phyloP scores from a whole-genome alignment of 2,888 invertebrate species.

The Agonopterix alstromeriana region DNA sequence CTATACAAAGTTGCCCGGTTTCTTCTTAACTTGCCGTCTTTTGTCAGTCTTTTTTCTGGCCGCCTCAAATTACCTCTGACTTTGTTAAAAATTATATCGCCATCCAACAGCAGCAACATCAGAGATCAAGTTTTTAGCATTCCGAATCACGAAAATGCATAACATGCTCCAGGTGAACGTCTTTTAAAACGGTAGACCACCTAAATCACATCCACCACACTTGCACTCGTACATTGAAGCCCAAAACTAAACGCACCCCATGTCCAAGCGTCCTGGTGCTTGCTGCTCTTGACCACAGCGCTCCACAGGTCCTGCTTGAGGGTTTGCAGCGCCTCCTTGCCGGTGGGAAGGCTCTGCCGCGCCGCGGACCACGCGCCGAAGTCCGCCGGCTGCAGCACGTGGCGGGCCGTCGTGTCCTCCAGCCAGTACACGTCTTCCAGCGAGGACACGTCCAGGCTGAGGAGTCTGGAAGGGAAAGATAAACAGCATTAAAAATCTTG shows the following conservation, averaged over 20 bases:
- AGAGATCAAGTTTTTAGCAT: too few species aligned
- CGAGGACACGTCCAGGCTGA: constrained; percentile 89
- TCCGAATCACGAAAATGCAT: too few species aligned
- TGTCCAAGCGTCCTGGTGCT: constrained; percentile 93
- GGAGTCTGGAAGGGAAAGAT: constrained; percentile 68
- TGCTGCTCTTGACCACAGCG: constrained; percentile 89
- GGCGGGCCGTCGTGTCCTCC: constrained; percentile 87
- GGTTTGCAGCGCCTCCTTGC: constrained; percentile 85
- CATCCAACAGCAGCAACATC: too few species aligned
- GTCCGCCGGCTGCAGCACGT: constrained; percentile 85
- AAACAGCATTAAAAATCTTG: not conserved
- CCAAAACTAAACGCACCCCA: constrained; percentile 78
- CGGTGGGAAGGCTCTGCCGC: constrained; percentile 87
- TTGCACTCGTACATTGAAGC: too few species aligned
- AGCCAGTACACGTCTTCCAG: constrained; percentile 94
- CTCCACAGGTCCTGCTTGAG: constrained; percentile 91
- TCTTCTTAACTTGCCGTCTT: too few species aligned
- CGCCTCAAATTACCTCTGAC: too few species aligned
- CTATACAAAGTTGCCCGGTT: too few species aligned
- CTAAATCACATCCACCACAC: too few species aligned
- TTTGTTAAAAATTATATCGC: too few species aligned
- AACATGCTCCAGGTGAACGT: too few species aligned
- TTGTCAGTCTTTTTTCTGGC: too few species aligned
- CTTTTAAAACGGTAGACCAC: too few species aligned
- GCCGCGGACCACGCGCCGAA: constrained; percentile 87